A percentile compares a stretch with the other conserved stretches of the same genome.
phyloP scores from a whole-genome alignment of 2,888 invertebrate genomes.

The Phalera bucephala region DNA sequence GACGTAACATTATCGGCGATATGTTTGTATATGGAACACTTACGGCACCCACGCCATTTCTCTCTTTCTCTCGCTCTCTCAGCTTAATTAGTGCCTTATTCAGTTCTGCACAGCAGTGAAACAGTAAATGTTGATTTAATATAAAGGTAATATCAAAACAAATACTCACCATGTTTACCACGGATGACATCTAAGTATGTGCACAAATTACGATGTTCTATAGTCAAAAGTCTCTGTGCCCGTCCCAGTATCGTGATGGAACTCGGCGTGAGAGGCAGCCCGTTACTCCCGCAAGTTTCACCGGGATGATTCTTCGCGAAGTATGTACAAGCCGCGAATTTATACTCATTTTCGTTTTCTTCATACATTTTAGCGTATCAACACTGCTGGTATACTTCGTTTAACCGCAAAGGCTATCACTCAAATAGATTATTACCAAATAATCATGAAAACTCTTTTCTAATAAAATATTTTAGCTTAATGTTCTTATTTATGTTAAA shows the following conservation, averaged over 20 bases:
- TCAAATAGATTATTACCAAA: too few relatives aligned
- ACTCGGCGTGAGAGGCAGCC: slow-evolving; percentile 97
- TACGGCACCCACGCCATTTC: too few relatives aligned
- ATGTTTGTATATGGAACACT: too few relatives aligned
- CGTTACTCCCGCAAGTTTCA: slow-evolving; percentile 97
- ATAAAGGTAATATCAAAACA: not conserved
- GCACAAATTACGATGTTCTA: slow-evolving; percentile 92
- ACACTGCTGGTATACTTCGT: too few relatives aligned
- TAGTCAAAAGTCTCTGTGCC: slow-evolving; percentile 91
- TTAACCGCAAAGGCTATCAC: too few relatives aligned
- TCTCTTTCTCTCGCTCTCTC: too few relatives aligned
- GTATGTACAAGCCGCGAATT: slow-evolving; percentile 94
- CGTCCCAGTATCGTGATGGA: slow-evolving; percentile 96
- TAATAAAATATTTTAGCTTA: not conserved
- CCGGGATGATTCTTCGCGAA: slow-evolving; percentile 95
- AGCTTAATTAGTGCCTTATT: too few relatives aligned
- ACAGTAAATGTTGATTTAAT: not conserved
- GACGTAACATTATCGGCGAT: too few relatives aligned
- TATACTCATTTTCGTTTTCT: slow-evolving; percentile 53
- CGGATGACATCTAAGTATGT: slow-evolving; percentile 95
- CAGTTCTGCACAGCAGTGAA: slow-evolving; percentile 14
- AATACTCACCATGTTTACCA: slow-evolving; percentile 94
- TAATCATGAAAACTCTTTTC: not conserved
- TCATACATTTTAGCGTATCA: too few relatives aligned
- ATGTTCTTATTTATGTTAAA: too few relatives aligned